Conservation (phyloP, 2,888 invertebrate species). For the Anoplius nigerrimus region DNA sequence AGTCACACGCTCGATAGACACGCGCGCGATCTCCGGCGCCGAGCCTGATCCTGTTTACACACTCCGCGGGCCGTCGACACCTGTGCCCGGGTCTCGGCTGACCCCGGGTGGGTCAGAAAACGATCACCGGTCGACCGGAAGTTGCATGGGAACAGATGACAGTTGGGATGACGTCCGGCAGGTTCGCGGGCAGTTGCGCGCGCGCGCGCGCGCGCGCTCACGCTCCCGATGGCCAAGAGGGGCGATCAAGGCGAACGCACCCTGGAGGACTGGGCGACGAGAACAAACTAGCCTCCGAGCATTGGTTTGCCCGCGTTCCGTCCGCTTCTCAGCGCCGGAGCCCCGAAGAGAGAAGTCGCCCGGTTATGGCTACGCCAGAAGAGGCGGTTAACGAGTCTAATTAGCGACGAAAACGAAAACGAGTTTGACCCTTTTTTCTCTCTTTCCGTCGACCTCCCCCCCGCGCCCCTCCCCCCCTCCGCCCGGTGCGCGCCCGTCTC, state of each 20-base stretch:
- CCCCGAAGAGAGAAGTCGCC: constrained; percentile 66
- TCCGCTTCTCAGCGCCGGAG: constrained; percentile 52
- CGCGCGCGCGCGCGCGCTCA: constrained; percentile 56
- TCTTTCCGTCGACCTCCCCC: constrained; percentile 40
- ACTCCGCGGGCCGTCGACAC: no score
- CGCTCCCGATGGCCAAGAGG: constrained; percentile 56
- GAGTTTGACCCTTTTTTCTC: constrained; percentile 72
- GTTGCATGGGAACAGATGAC: no score
- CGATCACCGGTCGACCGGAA: no score
- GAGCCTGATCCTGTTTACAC: no score
- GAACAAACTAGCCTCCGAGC: constrained; percentile 71
- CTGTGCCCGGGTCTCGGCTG: no score
- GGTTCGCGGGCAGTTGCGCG: constrained; percentile 56
- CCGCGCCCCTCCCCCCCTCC: constrained; percentile 22
- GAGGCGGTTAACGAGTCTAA: constrained; percentile 75
- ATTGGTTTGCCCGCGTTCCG: constrained; percentile 58
- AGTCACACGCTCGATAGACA: no score
- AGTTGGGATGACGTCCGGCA: no score
- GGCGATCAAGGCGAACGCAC: constrained; percentile 68
- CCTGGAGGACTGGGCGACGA: constrained; percentile 72
- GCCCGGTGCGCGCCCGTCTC: constrained; percentile 15
- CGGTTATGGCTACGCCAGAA: constrained; percentile 72
- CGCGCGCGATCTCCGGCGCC: no score
- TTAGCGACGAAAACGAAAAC: constrained; percentile 76
- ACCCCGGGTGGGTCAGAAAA: no score